These are phyloP conservation scores for Ooceraea biroi DNA, from an alignment of 1,140 invertebrate genomes.

Conservation along the genomic window DNA sequence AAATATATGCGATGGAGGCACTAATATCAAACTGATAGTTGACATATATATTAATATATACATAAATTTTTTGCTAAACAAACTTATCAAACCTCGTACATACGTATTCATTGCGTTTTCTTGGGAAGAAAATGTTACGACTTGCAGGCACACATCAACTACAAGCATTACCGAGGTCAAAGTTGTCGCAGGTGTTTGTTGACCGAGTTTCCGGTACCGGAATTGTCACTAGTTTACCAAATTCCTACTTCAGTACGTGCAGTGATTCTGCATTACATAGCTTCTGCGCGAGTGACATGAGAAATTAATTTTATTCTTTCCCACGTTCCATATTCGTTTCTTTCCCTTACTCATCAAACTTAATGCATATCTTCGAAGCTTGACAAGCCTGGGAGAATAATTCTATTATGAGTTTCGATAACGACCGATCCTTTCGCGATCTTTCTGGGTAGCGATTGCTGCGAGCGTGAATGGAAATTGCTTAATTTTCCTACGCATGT, in stretches of 20 bases:
- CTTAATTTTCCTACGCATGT: constrained; percentile 10
- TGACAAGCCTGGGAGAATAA: background rate
- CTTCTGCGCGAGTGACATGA: background rate
- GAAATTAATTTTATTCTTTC: constrained; percentile 23
- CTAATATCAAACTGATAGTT: too few relatives aligned
- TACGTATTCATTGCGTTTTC: constrained; percentile 12
- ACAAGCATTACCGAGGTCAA: constrained; percentile 48
- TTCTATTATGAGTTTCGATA: background rate
- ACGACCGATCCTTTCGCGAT: background rate
- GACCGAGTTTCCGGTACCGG: constrained; percentile 68
- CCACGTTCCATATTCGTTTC: constrained; percentile 13
- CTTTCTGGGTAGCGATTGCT: background rate
- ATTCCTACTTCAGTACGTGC: constrained; percentile 38
- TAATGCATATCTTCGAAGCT: constrained; percentile 11
- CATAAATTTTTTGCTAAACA: too few relatives aligned
- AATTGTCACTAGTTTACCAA: constrained; percentile 19
- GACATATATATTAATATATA: too few relatives aligned
- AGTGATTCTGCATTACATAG: constrained; percentile 36
- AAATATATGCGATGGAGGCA: too few relatives aligned
- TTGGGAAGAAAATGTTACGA: constrained; percentile 42
- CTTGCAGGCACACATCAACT: constrained; percentile 23
- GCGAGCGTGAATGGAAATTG: constrained; percentile 17
- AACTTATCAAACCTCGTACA: too few relatives aligned
- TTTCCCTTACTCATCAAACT: background rate
- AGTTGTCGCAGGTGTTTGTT: constrained; percentile 63